Conservation (phyloP, 1,140 invertebrate species). For the Tribolium castaneum region DNA sequence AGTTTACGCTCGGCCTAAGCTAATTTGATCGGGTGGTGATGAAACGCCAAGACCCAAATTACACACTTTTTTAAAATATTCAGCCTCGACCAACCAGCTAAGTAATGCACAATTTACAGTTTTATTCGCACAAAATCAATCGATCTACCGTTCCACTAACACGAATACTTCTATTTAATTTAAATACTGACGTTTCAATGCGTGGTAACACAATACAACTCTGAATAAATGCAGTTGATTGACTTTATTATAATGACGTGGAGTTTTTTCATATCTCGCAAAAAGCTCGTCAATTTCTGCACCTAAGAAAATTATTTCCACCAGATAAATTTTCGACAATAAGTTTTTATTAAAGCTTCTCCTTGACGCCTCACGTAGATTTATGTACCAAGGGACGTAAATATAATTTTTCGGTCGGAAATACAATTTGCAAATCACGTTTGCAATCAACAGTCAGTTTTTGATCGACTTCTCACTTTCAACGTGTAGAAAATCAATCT, state of each 20-base stretch:
- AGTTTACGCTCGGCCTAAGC: conserved; percentile 33
- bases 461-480: background rate
- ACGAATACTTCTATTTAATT: background rate
- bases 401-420: background rate
- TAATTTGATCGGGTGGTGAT: conserved; percentile 39
- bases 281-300: background rate
- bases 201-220: background rate
- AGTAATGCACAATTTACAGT: background rate
- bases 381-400: background rate
- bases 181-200: background rate
- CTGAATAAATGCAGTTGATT: background rate
- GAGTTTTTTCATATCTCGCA: background rate
- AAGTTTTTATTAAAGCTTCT: background rate
- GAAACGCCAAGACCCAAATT: background rate
- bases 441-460: background rate
- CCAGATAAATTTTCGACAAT: background rate
- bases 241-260: background rate
- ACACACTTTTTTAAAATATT: background rate
- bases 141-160: background rate
- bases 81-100: background rate
- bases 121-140: background rate
- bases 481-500: background rate
- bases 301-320: background rate
- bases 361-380: background rate
- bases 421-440: background rate